Evolutionary conservation across 2,797 vertebrate species (phyloP), one percentile per base, ranked within the genome.

Genomic region (Pogonophryne albipinna): DNA sequence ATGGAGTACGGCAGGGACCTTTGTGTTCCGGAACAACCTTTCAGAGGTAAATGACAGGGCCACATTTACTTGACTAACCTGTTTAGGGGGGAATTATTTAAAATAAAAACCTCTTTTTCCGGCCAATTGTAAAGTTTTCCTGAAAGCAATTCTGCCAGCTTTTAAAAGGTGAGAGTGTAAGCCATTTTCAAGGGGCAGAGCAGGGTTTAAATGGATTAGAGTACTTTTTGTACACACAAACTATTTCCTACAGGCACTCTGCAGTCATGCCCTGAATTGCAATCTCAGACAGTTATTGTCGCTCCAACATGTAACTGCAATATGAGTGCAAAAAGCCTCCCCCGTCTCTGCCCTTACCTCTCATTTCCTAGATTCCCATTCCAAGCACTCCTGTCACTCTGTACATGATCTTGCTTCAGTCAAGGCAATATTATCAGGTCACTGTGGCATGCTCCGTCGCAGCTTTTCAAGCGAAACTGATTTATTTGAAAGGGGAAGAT

Each of bases 161-260:
- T 70, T 82, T 76, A 74, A 85, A 84, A 74, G 61, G 47, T 41
- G 68, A 64, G 59, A 80, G 76, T 79, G 81, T 72, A 82, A 70
- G n/a, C 72, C 78, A 75, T 86, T 90, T 79, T 73, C 31, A 65
- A 63, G 47, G 46, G 65, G 71, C 62, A 81, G 65, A 82, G 78
- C 8, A 0, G 66, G 76, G 86, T 90, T 86, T 86, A 92, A 90
- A 87, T 86, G 79, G 79, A 92, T 89, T 79, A 90, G 69, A 88
- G 86, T 49, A 83, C 82, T 80, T 88, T 86, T 85, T 66, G 84
- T 84, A 80, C 86, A 85, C 74, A 79, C 78, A 88, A 87, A 84
- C 79, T 66, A 79, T 84, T 83, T 87, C 77, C 83, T 74, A 64
- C 77, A 83, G 80, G 77, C 83, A 70, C 83, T 87, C 72, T 61